phyloP scores from a whole-genome alignment of 2,797 vertebrate species.

The Eidolon dupreanum region DNA sequence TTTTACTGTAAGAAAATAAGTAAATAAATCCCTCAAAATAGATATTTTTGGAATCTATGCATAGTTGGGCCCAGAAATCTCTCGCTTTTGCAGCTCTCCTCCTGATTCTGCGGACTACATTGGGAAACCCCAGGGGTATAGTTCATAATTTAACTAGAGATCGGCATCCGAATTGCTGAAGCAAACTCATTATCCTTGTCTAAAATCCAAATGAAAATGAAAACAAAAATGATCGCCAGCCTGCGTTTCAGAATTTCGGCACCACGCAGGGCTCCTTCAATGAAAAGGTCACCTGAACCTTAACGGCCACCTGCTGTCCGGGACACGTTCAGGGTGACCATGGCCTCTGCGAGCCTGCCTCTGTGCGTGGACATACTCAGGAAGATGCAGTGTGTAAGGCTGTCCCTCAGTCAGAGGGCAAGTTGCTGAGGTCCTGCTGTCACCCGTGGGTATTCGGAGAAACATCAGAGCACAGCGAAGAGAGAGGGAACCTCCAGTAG shows the following conservation, averaged over 20 bases:
- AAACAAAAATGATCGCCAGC: not conserved
- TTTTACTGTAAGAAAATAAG: not conserved
- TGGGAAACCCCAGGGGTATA: not conserved
- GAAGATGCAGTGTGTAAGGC: not conserved
- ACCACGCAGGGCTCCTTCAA: not conserved
- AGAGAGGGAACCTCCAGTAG: not conserved
- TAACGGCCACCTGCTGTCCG: not conserved
- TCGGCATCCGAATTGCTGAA: not conserved
- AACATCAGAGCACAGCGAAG: not conserved
- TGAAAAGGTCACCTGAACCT: not conserved
- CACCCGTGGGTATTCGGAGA: not conserved
- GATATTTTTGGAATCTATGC: not conserved
- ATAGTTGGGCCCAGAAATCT: not conserved
- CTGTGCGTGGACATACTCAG: not conserved
- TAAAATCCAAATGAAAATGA: not conserved
- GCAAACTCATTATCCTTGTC: not conserved
- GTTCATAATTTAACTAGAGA: not conserved
- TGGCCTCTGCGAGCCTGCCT: not conserved
- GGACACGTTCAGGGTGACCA: too few relatives aligned
- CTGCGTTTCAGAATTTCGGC: not conserved
- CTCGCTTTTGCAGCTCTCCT: not conserved
- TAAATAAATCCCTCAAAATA: not conserved
- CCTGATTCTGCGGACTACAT: not conserved
- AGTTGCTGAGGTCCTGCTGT: not conserved
- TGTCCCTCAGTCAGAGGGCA: rapidly evolving